Base-by-base conservation (phyloP, 2,113 vertebrate genomes). In the Misgurnus mizolepis region DNA sequence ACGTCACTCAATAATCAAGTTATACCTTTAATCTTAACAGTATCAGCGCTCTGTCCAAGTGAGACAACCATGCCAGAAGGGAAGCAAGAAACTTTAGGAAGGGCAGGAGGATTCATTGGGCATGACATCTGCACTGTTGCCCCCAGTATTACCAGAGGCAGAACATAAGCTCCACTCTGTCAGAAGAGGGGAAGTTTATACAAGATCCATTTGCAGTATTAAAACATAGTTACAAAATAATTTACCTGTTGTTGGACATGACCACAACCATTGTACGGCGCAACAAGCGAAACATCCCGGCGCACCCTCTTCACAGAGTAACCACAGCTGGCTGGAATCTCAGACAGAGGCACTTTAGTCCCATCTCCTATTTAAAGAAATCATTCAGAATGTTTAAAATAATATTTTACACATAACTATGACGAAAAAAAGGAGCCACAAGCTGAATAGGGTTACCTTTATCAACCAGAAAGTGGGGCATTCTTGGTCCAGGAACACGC, bases 291-390 rank as follows among this genome's bases (percentile, higher is more conserved):
- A 17, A 88, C 58, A 17, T 88, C 78, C 69, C 88, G 82, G 3
- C 78, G 76, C 2, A 58, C 81, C 53, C 87, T 70, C 66, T 60
- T 86, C 53, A 87, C 43, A 43, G 86, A 88, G 40, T 80, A 88
- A 22, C 87, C 89, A 82, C 89, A 90, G 18, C 65, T 40, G 2
- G 82, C 40, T 4, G 86, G 79, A 73, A 89, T 84, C 22, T 71
- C 69, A 60, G 87, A 80, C 41, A 91, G 14, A 60, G 87, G 85
- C 9, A 83, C 77, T 41, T 65, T 78, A 3, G 67, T 55, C 5
- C 41, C 72, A 2, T 82, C 77, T 75, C 77, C 88, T 89, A 79
- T 58, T 55, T 34, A 40, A 69, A 82, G 12, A 53, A 53, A 15
- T 4, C 3, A 34, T 34, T 34, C 27, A 34, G 27, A 34, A 34